A percentile compares a stretch with the other conserved stretches of the same genome.
Evolutionary conservation across 2,113 vertebrate genomes (phyloP).

Genomic region (Amphiprion ocellaris): DNA sequence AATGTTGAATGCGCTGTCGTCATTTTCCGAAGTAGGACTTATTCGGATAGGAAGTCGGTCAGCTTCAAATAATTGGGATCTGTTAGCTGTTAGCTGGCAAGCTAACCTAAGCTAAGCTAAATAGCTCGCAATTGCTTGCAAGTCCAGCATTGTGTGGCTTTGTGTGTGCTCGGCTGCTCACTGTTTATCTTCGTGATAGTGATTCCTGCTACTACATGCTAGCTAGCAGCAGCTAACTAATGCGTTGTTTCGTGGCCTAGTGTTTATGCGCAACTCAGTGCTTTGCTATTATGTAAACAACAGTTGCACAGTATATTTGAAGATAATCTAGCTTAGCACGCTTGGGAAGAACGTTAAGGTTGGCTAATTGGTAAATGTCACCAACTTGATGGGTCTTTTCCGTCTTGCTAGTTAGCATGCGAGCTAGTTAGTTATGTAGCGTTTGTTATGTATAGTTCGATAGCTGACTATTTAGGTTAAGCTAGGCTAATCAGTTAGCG

Average conservation of each 20-base stretch:
- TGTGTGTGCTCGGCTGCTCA: background rate
- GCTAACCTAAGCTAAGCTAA: slow-evolving; percentile 72
- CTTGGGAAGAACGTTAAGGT: background rate
- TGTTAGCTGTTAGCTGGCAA: slow-evolving; percentile 67
- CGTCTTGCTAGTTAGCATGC: slow-evolving; percentile 31
- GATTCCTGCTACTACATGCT: background rate
- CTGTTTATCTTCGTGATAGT: slow-evolving; percentile 13
- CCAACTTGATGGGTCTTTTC: background rate
- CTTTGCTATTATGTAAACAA: slow-evolving; percentile 79
- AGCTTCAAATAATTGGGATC: slow-evolving; percentile 66
- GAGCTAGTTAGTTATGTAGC: slow-evolving; percentile 49
- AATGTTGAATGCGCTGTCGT: background rate
- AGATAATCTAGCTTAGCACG: background rate
- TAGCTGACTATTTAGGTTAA: slow-evolving; percentile 70
- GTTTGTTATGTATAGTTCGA: slow-evolving; percentile 60
- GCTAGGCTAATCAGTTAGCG: slow-evolving; percentile 73
- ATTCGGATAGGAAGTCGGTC: slow-evolving; percentile 57
- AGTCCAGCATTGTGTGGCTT: slow-evolving; percentile 7
- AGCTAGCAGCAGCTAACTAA: slow-evolving; percentile 41
- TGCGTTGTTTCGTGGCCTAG: slow-evolving; percentile 72
- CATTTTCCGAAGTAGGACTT: slow-evolving; percentile 18
- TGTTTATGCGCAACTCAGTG: slow-evolving; percentile 71
- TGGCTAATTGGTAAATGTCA: background rate
- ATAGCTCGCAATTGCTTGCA: slow-evolving; percentile 27
- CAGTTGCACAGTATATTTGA: slow-evolving; percentile 18